Percentiles rank a stretch among this genome's conserved stretches.
Conservation (phyloP, 2,797 vertebrate species). For the Sebastes glaucus region DNA sequence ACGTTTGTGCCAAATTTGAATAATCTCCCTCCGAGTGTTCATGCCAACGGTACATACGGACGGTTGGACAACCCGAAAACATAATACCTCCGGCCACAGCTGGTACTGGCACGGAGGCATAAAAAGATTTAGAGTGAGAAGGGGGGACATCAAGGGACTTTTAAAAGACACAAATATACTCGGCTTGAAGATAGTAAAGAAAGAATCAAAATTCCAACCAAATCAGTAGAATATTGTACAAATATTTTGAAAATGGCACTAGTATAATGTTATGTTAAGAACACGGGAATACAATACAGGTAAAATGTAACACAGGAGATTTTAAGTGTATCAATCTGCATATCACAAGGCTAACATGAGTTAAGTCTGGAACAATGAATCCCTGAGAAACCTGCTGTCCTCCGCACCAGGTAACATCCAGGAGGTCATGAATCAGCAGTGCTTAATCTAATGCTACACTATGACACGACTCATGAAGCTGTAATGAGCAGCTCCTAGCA, state of each 20-base stretch:
- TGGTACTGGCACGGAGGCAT: too few species aligned
- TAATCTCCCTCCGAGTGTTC: too few species aligned
- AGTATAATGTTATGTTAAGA: neutral
- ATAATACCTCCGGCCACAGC: too few species aligned
- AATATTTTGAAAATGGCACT: neutral
- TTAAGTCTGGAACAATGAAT: neutral
- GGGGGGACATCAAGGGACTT: neutral
- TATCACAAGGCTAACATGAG: neutral
- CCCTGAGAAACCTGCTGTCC: neutral
- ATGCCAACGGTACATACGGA: too few species aligned
- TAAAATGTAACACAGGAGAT: neutral
- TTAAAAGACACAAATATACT: neutral
- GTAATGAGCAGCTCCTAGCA: slow-evolving; percentile 24
- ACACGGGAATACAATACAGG: neutral
- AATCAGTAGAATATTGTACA: neutral
- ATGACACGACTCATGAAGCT: neutral
- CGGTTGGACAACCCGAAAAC: too few species aligned
- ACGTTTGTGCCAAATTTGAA: too few species aligned
- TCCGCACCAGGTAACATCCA: neutral
- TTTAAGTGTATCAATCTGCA: neutral
- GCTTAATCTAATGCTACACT: slow-evolving; percentile 1
- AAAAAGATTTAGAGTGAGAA: too few species aligned
- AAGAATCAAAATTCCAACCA: neutral
- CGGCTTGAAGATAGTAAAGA: neutral
- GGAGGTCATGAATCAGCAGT: slow-evolving; percentile 19